A percentile compares a stretch with the other conserved stretches of the same genome.
Evolutionary conservation across 1,140 invertebrate genomes (phyloP).

Genomic region (Camponotus vicinus): DNA sequence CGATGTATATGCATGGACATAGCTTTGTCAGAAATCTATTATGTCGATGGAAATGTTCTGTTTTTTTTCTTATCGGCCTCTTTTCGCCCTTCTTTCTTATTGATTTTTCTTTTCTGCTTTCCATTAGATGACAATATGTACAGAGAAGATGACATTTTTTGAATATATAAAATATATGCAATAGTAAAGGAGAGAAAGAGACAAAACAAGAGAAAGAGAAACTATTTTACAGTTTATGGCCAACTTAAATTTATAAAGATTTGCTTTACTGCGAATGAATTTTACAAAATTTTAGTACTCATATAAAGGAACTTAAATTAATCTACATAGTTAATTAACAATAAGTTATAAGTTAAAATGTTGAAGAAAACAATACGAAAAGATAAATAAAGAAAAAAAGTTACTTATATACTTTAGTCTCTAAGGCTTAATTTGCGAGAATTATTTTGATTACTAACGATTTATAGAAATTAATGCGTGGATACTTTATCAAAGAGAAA

Average conservation of each 20-base stretch:
- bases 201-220: neutral
- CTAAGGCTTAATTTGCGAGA: neutral
- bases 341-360: neutral
- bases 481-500: neutral
- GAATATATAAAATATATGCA: neutral
- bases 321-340: neutral
- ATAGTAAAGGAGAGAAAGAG: neutral
- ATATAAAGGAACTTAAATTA: neutral
- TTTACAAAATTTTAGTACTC: neutral
- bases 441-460: neutral
- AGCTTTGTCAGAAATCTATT: neutral
- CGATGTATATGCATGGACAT: neutral
- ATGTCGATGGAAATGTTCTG: too few relatives aligned
- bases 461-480: neutral
- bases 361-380: neutral
- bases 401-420: neutral
- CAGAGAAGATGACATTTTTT: neutral
- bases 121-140: conserved; percentile 14
- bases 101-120: conserved; percentile 3
- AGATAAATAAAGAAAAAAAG: neutral
- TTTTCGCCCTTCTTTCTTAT: neutral
- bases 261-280: neutral
- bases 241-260: conserved; percentile 16
- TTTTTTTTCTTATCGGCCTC: neutral
- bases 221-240: neutral